Percentiles rank a stretch among this genome's conserved stretches.
phyloP scores from a whole-genome alignment of 2,797 vertebrate genomes.

The Epinephelus coioides region DNA sequence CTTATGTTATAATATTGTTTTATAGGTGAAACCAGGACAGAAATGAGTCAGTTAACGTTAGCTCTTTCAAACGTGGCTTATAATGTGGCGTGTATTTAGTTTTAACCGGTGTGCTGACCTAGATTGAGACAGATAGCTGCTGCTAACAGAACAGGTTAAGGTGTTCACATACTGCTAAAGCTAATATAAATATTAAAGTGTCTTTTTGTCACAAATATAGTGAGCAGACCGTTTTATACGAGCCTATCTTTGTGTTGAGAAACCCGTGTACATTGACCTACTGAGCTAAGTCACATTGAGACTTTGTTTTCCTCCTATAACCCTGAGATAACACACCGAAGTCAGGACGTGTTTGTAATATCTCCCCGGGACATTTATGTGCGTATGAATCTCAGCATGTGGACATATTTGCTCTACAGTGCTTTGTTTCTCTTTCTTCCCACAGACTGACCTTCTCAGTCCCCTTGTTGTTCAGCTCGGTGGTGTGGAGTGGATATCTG shows the following conservation, averaged over 20 bases:
- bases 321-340: background rate
- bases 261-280: background rate
- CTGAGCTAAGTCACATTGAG: background rate
- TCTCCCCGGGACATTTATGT: background rate
- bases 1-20: background rate
- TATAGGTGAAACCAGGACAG: accelerated
- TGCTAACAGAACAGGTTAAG: slow-evolving; percentile 34
- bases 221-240: too few species aligned
- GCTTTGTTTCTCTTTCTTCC: slow-evolving; percentile 13
- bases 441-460: slow-evolving; percentile 70
- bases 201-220: background rate
- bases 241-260: background rate
- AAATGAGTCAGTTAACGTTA: accelerated
- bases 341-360: background rate
- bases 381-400: background rate
- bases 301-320: slow-evolving; percentile 2
- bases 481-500: slow-evolving; percentile 78
- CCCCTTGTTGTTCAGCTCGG: slow-evolving; percentile 64
- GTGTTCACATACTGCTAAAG: background rate
- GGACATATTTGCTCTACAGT: accelerated
- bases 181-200: background rate
- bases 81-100: background rate
- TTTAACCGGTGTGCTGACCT: slow-evolving; percentile 33
- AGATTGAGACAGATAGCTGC: slow-evolving; percentile 23
- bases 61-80: too few species aligned